phyloP scores from a whole-genome alignment of 2,797 vertebrate species.

The Parauchenoglanis ngamensis region DNA sequence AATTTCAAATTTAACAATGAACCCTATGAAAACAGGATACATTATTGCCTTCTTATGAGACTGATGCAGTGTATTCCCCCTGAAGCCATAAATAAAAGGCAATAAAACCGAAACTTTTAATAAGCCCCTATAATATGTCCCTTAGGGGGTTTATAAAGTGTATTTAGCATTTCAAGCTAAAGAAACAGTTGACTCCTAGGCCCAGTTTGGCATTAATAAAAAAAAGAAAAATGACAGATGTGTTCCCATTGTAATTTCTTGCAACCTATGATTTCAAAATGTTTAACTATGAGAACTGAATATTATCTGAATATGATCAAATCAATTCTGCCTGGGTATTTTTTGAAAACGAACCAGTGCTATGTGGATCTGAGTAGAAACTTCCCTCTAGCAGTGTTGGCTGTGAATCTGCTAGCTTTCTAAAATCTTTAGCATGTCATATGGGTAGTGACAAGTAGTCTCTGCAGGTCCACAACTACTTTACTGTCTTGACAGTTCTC shows the following conservation, averaged over 20 bases:
- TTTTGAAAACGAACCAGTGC: background rate
- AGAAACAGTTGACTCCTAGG: slow-evolving; percentile 57
- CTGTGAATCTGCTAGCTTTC: background rate
- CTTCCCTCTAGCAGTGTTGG: background rate
- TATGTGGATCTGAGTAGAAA: background rate
- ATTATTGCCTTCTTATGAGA: slow-evolving; percentile 68
- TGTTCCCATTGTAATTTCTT: slow-evolving; percentile 58
- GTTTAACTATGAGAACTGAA: slow-evolving; percentile 45
- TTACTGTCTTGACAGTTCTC: background rate
- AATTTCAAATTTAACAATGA: slow-evolving; percentile 62
- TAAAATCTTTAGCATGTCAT: slow-evolving; percentile 5
- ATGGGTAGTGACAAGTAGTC: background rate
- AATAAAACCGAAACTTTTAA: slow-evolving; percentile 79
- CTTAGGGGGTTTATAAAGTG: slow-evolving; percentile 68
- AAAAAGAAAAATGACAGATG: slow-evolving; percentile 67
- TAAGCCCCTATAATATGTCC: slow-evolving; percentile 67
- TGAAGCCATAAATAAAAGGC: slow-evolving; percentile 75
- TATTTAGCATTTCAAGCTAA: slow-evolving; percentile 66
- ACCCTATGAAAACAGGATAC: slow-evolving; percentile 63
- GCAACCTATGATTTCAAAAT: slow-evolving; percentile 36
- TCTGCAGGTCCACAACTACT: background rate
- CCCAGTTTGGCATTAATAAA: slow-evolving; percentile 55
- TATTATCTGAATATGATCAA: slow-evolving; percentile 38
- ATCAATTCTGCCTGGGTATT: slow-evolving; percentile 6
- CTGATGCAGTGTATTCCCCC: slow-evolving; percentile 62